Evolutionary conservation across 2,888 invertebrate genomes (phyloP).

Genomic region (Diplazon laetatorius): DNA sequence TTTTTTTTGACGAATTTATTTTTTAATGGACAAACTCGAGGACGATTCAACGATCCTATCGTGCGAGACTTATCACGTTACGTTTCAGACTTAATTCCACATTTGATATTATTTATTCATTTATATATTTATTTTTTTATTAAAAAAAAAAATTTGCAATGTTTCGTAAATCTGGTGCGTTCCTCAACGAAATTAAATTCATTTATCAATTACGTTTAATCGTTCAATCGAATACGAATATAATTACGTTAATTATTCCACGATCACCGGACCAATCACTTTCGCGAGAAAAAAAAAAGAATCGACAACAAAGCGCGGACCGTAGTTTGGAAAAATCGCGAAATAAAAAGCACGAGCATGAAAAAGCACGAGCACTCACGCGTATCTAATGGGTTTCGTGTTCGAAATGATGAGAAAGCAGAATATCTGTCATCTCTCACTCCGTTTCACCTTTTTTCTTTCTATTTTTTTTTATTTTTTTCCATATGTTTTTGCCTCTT

Average conservation of each 20-base stretch:
- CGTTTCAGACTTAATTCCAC: not conserved
- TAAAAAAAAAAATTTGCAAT: too few species aligned
- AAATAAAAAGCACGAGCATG: constrained; percentile 30
- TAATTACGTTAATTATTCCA: not conserved
- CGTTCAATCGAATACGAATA: not conserved
- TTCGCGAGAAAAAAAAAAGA: not conserved
- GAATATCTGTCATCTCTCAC: constrained; percentile 18
- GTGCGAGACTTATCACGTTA: too few species aligned
- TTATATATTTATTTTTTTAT: too few species aligned
- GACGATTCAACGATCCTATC: too few species aligned
- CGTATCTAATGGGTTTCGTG: constrained; percentile 38
- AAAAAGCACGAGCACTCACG: constrained; percentile 41
- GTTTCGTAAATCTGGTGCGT: not conserved
- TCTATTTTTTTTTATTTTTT: too few species aligned
- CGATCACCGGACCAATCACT: not conserved
- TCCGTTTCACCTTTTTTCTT: too few species aligned
- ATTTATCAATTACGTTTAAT: not conserved
- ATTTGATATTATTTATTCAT: not conserved
- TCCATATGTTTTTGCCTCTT: constrained; percentile 36
- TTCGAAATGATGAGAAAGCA: constrained; percentile 18
- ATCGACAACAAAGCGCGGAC: not conserved
- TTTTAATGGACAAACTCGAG: constrained; percentile 34
- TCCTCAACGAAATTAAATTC: not conserved
- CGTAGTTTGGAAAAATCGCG: not conserved
- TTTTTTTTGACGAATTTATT: constrained; percentile 11